Evolutionary conservation across 2,113 vertebrate species (phyloP).

Genomic region (Onychorhynchus coronatus): DNA sequence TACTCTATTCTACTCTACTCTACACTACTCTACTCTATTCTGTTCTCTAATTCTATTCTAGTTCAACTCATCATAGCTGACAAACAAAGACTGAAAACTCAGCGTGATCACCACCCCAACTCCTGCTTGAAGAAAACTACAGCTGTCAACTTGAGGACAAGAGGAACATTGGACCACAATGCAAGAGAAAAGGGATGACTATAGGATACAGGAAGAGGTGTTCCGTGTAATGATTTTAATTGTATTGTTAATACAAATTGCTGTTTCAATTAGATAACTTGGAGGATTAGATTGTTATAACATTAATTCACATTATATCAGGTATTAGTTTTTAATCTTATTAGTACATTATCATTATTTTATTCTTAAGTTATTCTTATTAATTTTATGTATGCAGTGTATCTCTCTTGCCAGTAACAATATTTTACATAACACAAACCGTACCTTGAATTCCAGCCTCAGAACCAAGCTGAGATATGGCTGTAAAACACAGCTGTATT

Average conservation of each 20-base stretch:
- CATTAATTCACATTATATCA: not conserved
- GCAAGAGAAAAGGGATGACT: not conserved
- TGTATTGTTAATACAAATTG: not conserved
- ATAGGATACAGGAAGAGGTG: not conserved
- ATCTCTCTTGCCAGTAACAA: not conserved
- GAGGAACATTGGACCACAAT: not conserved
- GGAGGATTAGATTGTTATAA: not conserved
- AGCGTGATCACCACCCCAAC: fast-evolving
- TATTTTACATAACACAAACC: not conserved
- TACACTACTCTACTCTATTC: too few relatives aligned
- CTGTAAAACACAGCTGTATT: not conserved
- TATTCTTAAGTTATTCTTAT: not conserved
- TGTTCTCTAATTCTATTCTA: not conserved
- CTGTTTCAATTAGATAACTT: not conserved
- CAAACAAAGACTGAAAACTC: not conserved
- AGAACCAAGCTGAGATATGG: conserved; percentile 29
- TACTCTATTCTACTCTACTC: not conserved
- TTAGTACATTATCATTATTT: not conserved
- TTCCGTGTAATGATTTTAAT: not conserved
- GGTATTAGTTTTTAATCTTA: not conserved
- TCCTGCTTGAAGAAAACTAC: not conserved
- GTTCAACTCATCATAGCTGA: not conserved
- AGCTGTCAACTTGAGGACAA: not conserved
- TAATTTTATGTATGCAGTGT: not conserved
- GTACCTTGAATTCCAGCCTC: not conserved